Base-by-base conservation (phyloP, 1,140 invertebrate species). In the Acromyrmex heyeri region DNA sequence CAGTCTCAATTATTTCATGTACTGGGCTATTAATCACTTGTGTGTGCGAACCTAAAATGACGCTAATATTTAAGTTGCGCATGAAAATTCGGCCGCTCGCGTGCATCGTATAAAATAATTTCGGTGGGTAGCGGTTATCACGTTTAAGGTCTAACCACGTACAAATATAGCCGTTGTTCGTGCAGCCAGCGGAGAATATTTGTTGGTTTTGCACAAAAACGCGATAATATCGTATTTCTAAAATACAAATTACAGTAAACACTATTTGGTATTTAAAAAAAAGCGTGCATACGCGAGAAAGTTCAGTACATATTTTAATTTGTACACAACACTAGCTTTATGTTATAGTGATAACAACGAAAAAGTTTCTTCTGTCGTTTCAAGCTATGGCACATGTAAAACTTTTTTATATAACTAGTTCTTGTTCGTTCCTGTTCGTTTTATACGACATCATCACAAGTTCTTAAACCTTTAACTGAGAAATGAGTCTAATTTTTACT, bases 1-100 rank as follows among this genome's bases (percentile, higher is more conserved):
- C 83, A 59, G 57, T 89, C 85, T 90, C 57, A 75, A 90, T 90
- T 90, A 90, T 89, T 86, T 69, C 88, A 30, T 79, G 85, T 55
- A 57, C 72, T 69, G 72, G 67, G 57, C 67, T 78, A 89, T 87
- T 86, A 86, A 87, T 90, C 88, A 69, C 34, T 38, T 48, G 86
- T 86, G 85, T 70, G 70, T 79, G 78, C 81, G 82, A 89, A 83
- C 85, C 88, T 78, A 75, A 89, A 85, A 89, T 70, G 88, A 59
- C 70, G 73, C 72, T 72, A 83, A 83, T 75, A 83, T 73, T 87
- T 78, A 89, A 87, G 85, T 87, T 90, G 86, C 64, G 24, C 85
- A 78, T 70, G 53, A 57, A 78, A 89, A 69, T 75, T 87, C 18
- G 62, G 65, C 34, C 67, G 44, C 21, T 87, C 85, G 85, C 79